phyloP scores from a whole-genome alignment of 2,113 vertebrate genomes.

The Podarcis raffonei region DNA sequence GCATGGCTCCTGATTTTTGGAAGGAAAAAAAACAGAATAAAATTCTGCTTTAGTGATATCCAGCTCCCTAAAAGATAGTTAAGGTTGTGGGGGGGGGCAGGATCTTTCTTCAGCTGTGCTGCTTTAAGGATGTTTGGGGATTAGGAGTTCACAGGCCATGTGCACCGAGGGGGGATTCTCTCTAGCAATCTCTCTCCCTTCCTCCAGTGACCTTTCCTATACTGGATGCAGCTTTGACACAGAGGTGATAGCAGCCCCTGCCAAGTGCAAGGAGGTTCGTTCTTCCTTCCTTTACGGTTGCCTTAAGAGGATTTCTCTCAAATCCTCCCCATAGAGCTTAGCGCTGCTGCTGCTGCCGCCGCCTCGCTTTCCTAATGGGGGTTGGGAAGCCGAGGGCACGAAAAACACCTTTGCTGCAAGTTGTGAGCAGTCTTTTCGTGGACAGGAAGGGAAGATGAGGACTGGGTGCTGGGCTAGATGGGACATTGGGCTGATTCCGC shows the following conservation, averaged over 20 bases:
- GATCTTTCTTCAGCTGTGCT: neutral
- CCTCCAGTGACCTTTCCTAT: too few species aligned
- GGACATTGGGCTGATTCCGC: too few species aligned
- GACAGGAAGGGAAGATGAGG: neutral
- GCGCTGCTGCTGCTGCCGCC: too few species aligned
- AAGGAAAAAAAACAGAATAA: too few species aligned
- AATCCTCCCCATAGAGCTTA: neutral
- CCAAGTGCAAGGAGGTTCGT: neutral
- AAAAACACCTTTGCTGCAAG: neutral
- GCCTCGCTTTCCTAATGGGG: neutral
- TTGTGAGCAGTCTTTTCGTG: too few species aligned
- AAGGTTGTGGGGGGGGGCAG: neutral
- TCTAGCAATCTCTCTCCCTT: neutral
- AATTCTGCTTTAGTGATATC: too few species aligned
- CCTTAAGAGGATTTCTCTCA: constrained; percentile 25
- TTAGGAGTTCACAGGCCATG: neutral
- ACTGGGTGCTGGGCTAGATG: too few species aligned
- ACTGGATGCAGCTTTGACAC: neutral
- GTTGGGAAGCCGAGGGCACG: neutral
- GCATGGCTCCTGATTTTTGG: too few species aligned
- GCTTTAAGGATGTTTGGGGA: neutral
- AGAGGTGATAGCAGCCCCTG: neutral
- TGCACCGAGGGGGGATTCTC: too few species aligned
- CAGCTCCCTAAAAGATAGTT: neutral
- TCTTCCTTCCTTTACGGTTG: constrained; percentile 4